phyloP scores from a whole-genome alignment of 2,113 vertebrate species.

The Nycticorax nycticorax region DNA sequence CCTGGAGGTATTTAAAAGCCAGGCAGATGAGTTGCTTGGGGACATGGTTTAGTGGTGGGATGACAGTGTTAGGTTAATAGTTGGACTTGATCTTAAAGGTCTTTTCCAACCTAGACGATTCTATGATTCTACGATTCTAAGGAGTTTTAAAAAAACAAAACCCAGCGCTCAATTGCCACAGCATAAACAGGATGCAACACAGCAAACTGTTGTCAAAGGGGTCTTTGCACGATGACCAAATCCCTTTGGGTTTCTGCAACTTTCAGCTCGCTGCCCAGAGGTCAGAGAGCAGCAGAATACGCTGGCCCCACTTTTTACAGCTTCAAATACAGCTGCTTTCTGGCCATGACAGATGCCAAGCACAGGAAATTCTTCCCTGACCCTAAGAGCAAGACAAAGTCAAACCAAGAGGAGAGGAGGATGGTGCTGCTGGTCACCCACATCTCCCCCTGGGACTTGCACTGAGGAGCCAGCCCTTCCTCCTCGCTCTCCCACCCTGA shows the following conservation, averaged over 20 bases:
- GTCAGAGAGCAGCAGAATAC: background rate
- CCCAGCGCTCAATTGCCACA: background rate
- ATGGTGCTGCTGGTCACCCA: background rate
- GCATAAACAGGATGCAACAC: background rate
- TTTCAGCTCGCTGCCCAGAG: background rate
- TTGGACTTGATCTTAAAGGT: too few species aligned
- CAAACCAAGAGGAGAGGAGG: background rate
- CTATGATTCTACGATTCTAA: too few species aligned
- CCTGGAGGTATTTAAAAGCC: too few species aligned
- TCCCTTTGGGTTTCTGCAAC: background rate
- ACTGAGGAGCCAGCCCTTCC: background rate
- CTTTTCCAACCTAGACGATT: too few species aligned
- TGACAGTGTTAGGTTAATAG: too few species aligned
- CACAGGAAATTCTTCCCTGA: background rate
- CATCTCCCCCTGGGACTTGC: background rate
- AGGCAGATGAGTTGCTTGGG: too few species aligned
- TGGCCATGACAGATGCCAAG: background rate
- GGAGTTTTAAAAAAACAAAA: background rate
- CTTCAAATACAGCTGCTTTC: background rate
- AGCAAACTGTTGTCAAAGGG: background rate
- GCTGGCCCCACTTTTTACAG: background rate
- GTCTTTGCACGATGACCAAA: fast-evolving
- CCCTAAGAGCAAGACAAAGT: background rate
- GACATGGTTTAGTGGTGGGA: too few species aligned
- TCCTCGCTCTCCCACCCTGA: background rate